Percentiles rank a stretch among this genome's conserved stretches.
phyloP scores from a whole-genome alignment of 2,797 vertebrate genomes.

The Cossypha niveicapilla region DNA sequence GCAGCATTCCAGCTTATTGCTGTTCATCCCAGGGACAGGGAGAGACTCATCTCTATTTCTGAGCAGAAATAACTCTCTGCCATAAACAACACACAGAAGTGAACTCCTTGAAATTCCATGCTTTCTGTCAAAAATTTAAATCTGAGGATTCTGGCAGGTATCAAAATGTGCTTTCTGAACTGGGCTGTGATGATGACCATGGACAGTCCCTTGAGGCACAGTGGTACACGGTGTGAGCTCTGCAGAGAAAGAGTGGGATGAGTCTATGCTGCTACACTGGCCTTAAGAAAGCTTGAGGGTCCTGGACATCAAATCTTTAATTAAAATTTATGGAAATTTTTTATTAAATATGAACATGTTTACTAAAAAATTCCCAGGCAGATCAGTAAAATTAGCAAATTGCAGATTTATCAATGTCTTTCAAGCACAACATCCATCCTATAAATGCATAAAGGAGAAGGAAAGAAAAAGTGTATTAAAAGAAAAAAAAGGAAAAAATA shows the following conservation, averaged over 20 bases:
- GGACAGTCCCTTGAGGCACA: background rate
- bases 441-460: background rate
- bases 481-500: background rate
- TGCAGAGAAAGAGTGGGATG: background rate
- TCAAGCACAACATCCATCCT: background rate
- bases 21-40: background rate
- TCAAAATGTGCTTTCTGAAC: background rate
- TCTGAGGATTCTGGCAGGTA: background rate
- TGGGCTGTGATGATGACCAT: background rate
- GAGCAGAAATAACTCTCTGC: background rate
- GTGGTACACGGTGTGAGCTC: background rate
- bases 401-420: background rate
- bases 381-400: background rate
- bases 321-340: background rate
- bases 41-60: background rate
- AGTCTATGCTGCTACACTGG: background rate
- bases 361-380: background rate
- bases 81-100: background rate
- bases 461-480: background rate
- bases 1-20: background rate
- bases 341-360: background rate
- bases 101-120: background rate
- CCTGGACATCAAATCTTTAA: background rate
- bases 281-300: background rate
- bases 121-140: background rate